Evolutionary conservation across 2,113 vertebrate species (phyloP), one percentile per base, ranked within the genome.

Genomic region (Heteronetta atricapilla): DNA sequence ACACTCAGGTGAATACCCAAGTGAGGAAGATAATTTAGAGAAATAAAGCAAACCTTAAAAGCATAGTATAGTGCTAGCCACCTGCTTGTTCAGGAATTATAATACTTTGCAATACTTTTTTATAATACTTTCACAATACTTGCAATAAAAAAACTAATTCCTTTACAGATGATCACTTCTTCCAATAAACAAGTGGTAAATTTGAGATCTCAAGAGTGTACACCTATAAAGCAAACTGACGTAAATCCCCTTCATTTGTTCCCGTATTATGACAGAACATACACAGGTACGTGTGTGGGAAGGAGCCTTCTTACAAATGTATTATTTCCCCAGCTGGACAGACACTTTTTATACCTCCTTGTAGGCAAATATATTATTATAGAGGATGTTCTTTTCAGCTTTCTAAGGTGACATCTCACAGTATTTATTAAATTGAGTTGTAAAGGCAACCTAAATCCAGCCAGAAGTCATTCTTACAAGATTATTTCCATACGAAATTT

Each of bases 81-180:
- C 63, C 60, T 85, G 66, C 29, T 91, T 86, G 25, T 25, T 80
- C 46, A 94, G 79, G 97, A 97, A 97, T 91, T 92, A 67, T 42
- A 96, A 94, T 48, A 22, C 46, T 48, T 48, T 48, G 21, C 20
- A 48, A 21, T 48, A 48, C 10, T 48, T 48, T 48, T 46, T 48
- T 22, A 48, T 22, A 48, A 48, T 22, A 22, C 46, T 48, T 48
- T 48, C 46, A 48, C 46, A 48, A 48, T 48, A 84, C 48, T 93
- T 89, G 40, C 36, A 91, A 79, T 86, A 93, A 94, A 97, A 97
- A 97, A 97, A 95, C 52, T 52, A 95, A 96, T 82, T 89, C 46
- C 76, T 85, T 89, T 85, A 77, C 42, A 74, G 38, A 93, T 73
- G 52, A 79, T 70, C 93, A 85, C 81, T 87, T 94, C 88, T 95